Percentiles rank a stretch among this genome's conserved stretches.
Evolutionary conservation across 2,797 vertebrate genomes (phyloP).

Genomic region (Danionella dracula): DNA sequence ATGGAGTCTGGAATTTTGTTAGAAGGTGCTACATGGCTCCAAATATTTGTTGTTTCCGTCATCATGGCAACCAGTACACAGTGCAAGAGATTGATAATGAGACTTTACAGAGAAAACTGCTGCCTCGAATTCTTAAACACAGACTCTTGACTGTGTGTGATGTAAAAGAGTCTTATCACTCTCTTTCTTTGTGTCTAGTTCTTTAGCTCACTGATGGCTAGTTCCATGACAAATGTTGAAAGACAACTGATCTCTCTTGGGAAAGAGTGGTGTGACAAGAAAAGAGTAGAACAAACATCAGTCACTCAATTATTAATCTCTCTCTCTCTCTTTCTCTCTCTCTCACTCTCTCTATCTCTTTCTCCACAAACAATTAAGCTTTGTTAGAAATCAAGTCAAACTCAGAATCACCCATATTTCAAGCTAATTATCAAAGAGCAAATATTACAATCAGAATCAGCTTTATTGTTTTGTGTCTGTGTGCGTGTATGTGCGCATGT

Average conservation of each 20-base stretch:
- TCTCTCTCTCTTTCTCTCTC: not conserved
- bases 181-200: not conserved
- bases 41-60: slow-evolving; percentile 90
- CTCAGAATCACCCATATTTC: not conserved
- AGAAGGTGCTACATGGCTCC: slow-evolving; percentile 84
- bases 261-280: slow-evolving; percentile 24
- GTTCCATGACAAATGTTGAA: slow-evolving; percentile 25
- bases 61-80: slow-evolving; percentile 71
- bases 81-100: slow-evolving; percentile 58
- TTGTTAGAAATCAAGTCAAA: not conserved
- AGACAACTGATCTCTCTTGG: slow-evolving; percentile 37
- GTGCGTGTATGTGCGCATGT: too few relatives aligned
- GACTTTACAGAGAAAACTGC: slow-evolving; percentile 12
- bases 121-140: not conserved
- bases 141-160: not conserved
- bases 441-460: too few relatives aligned
- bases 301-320: slow-evolving; percentile 49
- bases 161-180: not conserved
- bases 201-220: not conserved
- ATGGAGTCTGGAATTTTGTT: slow-evolving; percentile 78
- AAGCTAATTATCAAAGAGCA: too few relatives aligned
- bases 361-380: not conserved
- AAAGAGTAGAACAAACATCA: slow-evolving; percentile 40
- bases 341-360: not conserved
- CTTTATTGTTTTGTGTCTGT: too few relatives aligned